These are phyloP conservation scores for Stenoptilia bipunctidactyla DNA, from an alignment of 2,888 invertebrate genomes.

Conservation along the genomic window DNA sequence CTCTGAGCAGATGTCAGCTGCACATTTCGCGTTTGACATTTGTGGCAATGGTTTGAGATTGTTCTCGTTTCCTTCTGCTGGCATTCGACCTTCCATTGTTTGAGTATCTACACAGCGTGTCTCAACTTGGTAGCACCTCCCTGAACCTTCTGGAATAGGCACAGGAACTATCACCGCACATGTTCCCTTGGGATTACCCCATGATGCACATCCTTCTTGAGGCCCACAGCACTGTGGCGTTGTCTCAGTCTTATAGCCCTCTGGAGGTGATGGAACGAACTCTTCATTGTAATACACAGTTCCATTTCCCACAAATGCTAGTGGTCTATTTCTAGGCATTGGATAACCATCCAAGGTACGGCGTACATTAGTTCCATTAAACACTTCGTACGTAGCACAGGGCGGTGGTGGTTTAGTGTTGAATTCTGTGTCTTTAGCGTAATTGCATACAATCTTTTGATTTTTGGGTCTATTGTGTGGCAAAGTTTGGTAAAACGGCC, in stretches of 20 bases:
- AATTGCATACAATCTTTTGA: conserved; percentile 59
- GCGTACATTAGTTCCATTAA: conserved; percentile 69
- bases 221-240: conserved; percentile 58
- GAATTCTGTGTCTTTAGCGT: conserved; percentile 62
- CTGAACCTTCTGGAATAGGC: conserved; percentile 52
- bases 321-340: conserved; percentile 64
- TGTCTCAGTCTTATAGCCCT: conserved; percentile 76
- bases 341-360: conserved; percentile 88
- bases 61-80: conserved; percentile 47
- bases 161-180: conserved; percentile 66
- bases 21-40: conserved; percentile 60
- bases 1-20: conserved; percentile 74
- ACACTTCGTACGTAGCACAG: conserved; percentile 54
- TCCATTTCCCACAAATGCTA: conserved; percentile 59
- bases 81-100: conserved; percentile 63
- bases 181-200: conserved; percentile 62
- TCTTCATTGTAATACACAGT: conserved; percentile 65
- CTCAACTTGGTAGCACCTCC: conserved; percentile 64
- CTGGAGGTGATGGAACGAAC: conserved; percentile 78
- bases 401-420: conserved; percentile 38
- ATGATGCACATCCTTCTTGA: conserved; percentile 52
- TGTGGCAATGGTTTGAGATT: conserved; percentile 54
- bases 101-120: conserved; percentile 74
- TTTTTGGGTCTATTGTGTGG: conserved; percentile 79
- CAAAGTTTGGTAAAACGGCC: conserved; percentile 79